Conservation (phyloP, 53 echinoderm and acorn worm species). For the Glandiceps talaboti region DNA sequence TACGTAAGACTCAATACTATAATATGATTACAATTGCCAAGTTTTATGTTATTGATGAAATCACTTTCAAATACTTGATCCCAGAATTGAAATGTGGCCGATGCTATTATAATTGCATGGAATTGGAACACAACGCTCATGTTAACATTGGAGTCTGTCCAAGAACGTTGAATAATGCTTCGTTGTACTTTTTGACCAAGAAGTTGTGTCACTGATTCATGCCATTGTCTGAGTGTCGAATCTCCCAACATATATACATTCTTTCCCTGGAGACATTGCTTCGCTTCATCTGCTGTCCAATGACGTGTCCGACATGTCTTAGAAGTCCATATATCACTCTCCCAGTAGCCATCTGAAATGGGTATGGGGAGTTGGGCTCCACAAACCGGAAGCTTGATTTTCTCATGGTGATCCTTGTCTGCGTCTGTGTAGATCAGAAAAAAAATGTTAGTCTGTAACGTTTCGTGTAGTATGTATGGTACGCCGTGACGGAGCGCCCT, state of each 20-base stretch:
- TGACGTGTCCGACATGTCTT: not conserved
- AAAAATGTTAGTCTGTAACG: too few species aligned
- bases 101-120: not conserved
- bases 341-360: not conserved
- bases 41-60: not conserved
- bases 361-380: not conserved
- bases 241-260: not conserved
- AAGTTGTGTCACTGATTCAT: not conserved
- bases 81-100: not conserved
- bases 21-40: not conserved
- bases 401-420: too few species aligned
- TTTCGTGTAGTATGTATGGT: too few species aligned
- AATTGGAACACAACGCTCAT: not conserved
- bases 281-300: not conserved
- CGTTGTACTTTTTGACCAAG: not conserved
- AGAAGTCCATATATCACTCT: not conserved
- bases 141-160: not conserved
- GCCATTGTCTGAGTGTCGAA: not conserved
- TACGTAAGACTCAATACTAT: not conserved
- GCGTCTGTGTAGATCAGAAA: too few species aligned
- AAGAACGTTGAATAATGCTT: not conserved
- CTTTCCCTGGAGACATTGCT: not conserved
- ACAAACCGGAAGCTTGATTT: not conserved
- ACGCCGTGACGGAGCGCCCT: too few species aligned
- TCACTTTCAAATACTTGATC: not conserved